These are phyloP conservation scores for Trichoplusia ni DNA, from an alignment of 1,140 invertebrate genomes.

Conservation along the genomic window DNA sequence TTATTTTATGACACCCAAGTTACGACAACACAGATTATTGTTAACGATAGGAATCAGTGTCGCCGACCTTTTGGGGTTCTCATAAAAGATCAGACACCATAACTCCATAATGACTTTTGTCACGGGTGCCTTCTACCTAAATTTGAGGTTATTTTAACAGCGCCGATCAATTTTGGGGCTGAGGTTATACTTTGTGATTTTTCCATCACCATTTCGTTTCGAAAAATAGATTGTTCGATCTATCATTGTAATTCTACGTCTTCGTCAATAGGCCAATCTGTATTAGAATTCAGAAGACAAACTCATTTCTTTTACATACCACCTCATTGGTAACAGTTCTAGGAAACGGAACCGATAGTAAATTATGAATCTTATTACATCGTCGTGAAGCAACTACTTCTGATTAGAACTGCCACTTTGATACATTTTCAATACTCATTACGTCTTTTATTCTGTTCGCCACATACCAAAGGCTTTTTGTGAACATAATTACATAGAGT, in stretches of 20 bases:
- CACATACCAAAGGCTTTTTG: neutral
- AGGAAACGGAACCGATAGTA: constrained; percentile 3
- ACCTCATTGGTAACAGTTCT: no score
- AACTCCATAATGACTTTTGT: constrained; percentile 1
- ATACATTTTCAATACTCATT: constrained; percentile 16
- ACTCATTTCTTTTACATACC: no score
- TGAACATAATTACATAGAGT: constrained; percentile 15
- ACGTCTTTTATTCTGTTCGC: neutral
- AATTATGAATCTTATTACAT: constrained; percentile 15
- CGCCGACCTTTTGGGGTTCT: neutral
- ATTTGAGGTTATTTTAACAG: neutral
- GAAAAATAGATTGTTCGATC: no score
- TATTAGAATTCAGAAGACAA: no score
- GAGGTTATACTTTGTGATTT: no score
- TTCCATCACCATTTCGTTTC: no score
- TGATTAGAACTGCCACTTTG: constrained; percentile 2
- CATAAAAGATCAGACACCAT: neutral
- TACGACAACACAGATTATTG: constrained; percentile 2
- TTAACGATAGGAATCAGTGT: constrained; percentile 1
- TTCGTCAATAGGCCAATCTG: no score
- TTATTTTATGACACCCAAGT: neutral
- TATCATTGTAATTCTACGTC: no score
- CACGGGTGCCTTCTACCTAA: neutral
- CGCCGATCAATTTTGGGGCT: constrained; percentile 1
- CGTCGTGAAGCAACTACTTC: neutral